A percentile compares a stretch with the other conserved stretches of the same genome.
Conservation (phyloP, 2,888 invertebrate genomes). For the Metellina segmentata region DNA sequence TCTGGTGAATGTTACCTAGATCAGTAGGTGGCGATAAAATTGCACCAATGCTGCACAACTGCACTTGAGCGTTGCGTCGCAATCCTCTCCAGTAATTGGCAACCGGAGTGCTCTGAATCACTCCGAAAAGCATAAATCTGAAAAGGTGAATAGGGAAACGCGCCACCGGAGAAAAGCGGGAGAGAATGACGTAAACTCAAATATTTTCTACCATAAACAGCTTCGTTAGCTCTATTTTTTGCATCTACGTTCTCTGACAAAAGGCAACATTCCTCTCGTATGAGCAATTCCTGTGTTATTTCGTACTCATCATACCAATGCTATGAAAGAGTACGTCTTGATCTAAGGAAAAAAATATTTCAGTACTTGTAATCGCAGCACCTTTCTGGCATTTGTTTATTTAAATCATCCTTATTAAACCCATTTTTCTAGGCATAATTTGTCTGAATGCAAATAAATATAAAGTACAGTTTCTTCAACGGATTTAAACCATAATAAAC, state of each 20-base stretch:
- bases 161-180: not conserved
- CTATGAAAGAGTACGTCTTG: too few relatives aligned
- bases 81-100: conserved; percentile 37
- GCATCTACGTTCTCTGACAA: too few relatives aligned
- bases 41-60: conserved; percentile 4
- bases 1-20: not conserved
- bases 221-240: too few relatives aligned
- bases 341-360: not conserved
- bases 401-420: too few relatives aligned
- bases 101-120: conserved; percentile 42
- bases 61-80: conserved; percentile 9
- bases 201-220: conserved; percentile 22
- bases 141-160: conserved; percentile 20
- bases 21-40: conserved; percentile 20
- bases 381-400: not conserved
- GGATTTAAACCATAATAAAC: too few relatives aligned
- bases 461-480: too few relatives aligned
- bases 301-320: too few relatives aligned
- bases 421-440: too few relatives aligned
- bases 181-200: conserved; percentile 14
- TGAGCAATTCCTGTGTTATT: too few relatives aligned
- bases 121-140: conserved; percentile 17
- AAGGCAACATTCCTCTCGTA: too few relatives aligned
- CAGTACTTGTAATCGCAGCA: not conserved
- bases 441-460: too few relatives aligned